Conservation (phyloP, 2,888 invertebrate species). For the Pimpla rufipes region DNA sequence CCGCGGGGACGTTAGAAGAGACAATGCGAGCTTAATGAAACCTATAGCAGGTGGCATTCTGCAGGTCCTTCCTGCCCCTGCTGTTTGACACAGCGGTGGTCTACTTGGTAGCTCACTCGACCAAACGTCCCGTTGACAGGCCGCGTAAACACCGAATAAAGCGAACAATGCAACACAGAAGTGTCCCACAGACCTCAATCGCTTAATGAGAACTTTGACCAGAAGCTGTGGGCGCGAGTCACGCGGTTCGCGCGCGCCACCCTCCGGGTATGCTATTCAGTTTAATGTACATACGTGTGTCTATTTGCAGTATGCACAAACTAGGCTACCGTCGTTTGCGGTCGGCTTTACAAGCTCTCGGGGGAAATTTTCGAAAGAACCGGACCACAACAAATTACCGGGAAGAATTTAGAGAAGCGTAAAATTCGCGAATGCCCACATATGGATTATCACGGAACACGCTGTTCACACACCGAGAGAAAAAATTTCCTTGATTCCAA, state of each 20-base stretch:
- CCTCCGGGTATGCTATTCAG: not conserved
- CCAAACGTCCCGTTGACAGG: conserved; percentile 40
- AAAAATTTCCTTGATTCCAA: too few relatives aligned
- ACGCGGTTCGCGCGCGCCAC: not conserved
- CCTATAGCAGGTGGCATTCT: conserved; percentile 64
- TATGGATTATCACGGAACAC: too few relatives aligned
- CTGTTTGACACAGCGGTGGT: conserved; percentile 34
- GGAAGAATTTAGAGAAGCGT: too few relatives aligned
- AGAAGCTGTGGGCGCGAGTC: conserved; percentile 69
- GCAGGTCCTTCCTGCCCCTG: conserved; percentile 40
- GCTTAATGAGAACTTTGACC: conserved; percentile 82
- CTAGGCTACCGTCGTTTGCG: too few relatives aligned
- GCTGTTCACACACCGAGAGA: too few relatives aligned
- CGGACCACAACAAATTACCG: too few relatives aligned
- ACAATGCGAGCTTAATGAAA: conserved; percentile 84
- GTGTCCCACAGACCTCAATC: conserved; percentile 82
- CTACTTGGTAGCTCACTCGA: conserved; percentile 52
- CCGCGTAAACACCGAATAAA: conserved; percentile 81
- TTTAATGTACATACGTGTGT: too few relatives aligned
- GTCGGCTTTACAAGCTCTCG: too few relatives aligned
- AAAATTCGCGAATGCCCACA: too few relatives aligned
- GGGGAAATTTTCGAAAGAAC: too few relatives aligned
- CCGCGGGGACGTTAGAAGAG: conserved; percentile 67
- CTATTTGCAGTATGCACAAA: too few relatives aligned
- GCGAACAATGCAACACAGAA: conserved; percentile 81